These are phyloP conservation scores for Microcebus lehilahytsara DNA, from an alignment of 2,113 vertebrate genomes.

Conservation along the genomic window DNA sequence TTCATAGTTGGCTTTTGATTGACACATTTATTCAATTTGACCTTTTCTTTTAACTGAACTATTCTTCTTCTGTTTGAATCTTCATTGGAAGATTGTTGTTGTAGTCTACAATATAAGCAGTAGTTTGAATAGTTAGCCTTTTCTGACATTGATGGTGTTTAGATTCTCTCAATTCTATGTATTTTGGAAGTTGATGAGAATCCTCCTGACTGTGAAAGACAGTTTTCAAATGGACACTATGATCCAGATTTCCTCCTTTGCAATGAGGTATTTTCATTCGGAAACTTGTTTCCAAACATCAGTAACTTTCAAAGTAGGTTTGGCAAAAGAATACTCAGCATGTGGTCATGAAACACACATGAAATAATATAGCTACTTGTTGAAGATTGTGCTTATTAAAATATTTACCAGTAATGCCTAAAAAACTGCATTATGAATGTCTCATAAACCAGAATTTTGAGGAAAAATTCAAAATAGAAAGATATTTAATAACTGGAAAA, in stretches of 20 bases:
- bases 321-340: not conserved
- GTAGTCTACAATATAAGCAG: not conserved
- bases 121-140: not conserved
- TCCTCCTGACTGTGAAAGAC: not conserved
- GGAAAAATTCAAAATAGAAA: not conserved
- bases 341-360: not conserved
- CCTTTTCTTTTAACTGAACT: slow-evolving; percentile 6
- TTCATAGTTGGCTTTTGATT: slow-evolving; percentile 21
- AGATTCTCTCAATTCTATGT: not conserved
- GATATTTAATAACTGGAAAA: not conserved
- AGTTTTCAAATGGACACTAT: not conserved
- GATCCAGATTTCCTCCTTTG: not conserved
- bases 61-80: not conserved
- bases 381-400: not conserved
- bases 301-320: not conserved
- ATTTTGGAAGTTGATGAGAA: slow-evolving; percentile 17
- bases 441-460: slow-evolving; percentile 5
- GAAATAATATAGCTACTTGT: not conserved
- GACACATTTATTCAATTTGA: slow-evolving; percentile 35
- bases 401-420: not conserved
- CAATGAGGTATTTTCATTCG: not conserved
- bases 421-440: not conserved
- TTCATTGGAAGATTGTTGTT: not conserved
- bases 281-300: not conserved
- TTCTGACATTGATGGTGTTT: not conserved